Base-by-base conservation (phyloP, 2,888 invertebrate genomes). In the Hypselothyrea guttata region DNA sequence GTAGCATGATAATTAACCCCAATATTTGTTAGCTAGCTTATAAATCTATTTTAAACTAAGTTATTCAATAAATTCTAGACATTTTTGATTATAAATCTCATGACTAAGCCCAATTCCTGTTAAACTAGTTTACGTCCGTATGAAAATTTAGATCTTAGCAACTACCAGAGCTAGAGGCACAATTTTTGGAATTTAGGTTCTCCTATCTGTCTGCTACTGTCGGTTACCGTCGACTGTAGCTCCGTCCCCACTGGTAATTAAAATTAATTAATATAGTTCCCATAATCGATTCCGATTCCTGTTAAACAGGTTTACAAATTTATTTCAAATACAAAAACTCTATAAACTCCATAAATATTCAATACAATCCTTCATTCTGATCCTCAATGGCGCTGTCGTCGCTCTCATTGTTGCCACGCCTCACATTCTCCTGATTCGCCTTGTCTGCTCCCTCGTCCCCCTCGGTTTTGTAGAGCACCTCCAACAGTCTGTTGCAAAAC, bases 401-500 rank as follows among this genome's bases (percentile, higher is more conserved):
- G 22, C 22, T 22, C n/a, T n/a, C n/a, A 22, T 2, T 22, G 22
- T 22, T 22, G 22, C 22, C 22, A 22, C 5, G 22, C 3, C 5
- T 5, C 3, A 22, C 22, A 5, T 22, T 22, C 22, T 22, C 22
- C 22, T 22, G 22, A 13, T 41, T 18, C 1, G 22, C 40, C 8
- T 41, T 44, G 2, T n/a, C 13, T 1, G n/a, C 33, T n/a, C n/a
- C 15, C n/a, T n/a, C 22, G 7, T 49, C 55, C 4, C 18, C 46
- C 49, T 9, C 56, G 0, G 49, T 53, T 7, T 74, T 71, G 42
- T 84, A 84, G 0, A 88, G 74, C 45, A 87, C 71, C 7, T 51
- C 40, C 1, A 83, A 55, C 4, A 84, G 64, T 3, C 74, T 70
- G 38, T 78, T 79, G 11, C 86, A 78, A 56, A 84, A 81, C 0